Conservation (phyloP, 2,888 invertebrate genomes). For the Halocaridina rubra region DNA sequence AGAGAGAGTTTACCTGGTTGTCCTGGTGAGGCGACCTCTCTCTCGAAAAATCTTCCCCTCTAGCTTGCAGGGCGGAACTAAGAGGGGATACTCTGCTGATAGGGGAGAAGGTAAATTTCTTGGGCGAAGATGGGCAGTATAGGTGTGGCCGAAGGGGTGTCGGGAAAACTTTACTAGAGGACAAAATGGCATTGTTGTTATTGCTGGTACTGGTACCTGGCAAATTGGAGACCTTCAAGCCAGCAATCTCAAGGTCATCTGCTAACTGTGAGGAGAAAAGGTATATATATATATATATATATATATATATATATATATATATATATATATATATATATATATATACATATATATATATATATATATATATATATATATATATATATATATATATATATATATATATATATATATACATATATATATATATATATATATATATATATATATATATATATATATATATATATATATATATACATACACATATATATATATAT, state of each 20-base stretch:
- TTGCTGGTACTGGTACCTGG: neutral
- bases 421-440: neutral
- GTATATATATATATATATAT: neutral
- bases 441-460: neutral
- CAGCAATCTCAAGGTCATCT: slow-evolving; percentile 45
- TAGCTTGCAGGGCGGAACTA: neutral
- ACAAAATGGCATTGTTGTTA: no score
- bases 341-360: slow-evolving; percentile 1
- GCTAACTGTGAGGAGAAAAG: slow-evolving; percentile 9
- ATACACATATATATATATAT: neutral
- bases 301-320: neutral
- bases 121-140: neutral
- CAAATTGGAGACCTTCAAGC: neutral
- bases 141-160: neutral
- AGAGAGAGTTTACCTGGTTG: neutral
- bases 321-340: neutral
- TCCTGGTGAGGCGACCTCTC: neutral
- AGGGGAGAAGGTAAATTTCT: slow-evolving; percentile 10
- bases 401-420: neutral
- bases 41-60: no score
- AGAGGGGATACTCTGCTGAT: neutral
- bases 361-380: neutral
- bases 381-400: neutral
- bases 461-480: neutral
- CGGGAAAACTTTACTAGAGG: neutral